phyloP scores from a whole-genome alignment of 2,888 invertebrate genomes.

The Pycnomerus fuliginosus region DNA sequence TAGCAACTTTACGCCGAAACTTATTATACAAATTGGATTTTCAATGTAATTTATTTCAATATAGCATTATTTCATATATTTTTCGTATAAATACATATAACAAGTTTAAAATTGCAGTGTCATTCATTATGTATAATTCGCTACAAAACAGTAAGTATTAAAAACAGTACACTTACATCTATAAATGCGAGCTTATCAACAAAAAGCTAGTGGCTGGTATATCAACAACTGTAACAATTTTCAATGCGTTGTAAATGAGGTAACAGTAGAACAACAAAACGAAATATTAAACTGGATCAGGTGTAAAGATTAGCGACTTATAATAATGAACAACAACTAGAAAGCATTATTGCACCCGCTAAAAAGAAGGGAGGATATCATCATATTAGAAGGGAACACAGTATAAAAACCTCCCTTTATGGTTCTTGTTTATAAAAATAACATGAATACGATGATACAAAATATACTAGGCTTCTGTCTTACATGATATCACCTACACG shows the following conservation, averaged over 20 bases:
- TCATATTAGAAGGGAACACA: slow-evolving; percentile 29
- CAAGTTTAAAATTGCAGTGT: slow-evolving; percentile 40
- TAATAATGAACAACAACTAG: slow-evolving; percentile 49
- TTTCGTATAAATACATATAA: slow-evolving; percentile 34
- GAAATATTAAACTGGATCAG: slow-evolving; percentile 3
- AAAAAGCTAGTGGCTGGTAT: slow-evolving; percentile 43
- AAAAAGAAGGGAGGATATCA: slow-evolving; percentile 27
- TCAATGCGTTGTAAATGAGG: slow-evolving; percentile 24
- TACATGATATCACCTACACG: slow-evolving; percentile 27
- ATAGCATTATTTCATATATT: slow-evolving; percentile 24
- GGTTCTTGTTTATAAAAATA: slow-evolving; percentile 35
- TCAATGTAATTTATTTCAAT: too few species aligned
- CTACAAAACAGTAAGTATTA: slow-evolving; percentile 33
- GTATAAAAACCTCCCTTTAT: slow-evolving; percentile 33
- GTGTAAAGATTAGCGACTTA: slow-evolving; percentile 38
- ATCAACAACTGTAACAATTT: slow-evolving; percentile 32
- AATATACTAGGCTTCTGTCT: slow-evolving; percentile 28
- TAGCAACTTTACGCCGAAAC: too few species aligned
- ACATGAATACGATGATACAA: slow-evolving; percentile 32
- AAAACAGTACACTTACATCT: slow-evolving; percentile 34
- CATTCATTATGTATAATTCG: slow-evolving; percentile 45
- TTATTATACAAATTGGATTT: too few species aligned
- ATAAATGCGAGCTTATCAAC: slow-evolving; percentile 40
- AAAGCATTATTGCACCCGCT: slow-evolving; percentile 49
- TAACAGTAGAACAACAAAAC: slow-evolving; percentile 17